Base-by-base conservation (phyloP, 2,888 invertebrate genomes). In the Mechanitis messenoides region DNA sequence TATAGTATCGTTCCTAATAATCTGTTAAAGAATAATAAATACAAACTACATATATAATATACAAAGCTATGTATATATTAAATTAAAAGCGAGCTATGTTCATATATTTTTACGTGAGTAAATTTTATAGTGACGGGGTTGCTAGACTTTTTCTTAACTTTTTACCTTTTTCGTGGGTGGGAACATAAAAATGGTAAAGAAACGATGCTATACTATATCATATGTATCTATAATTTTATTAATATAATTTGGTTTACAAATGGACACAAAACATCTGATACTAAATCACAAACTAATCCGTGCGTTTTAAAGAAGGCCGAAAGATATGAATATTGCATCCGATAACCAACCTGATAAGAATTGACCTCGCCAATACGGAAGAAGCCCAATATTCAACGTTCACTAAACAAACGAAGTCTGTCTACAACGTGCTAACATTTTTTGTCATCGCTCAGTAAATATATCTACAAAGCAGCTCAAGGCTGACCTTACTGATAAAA, bases 401-500 rank as follows among this genome's bases (percentile, higher is more conserved):
- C 74, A 70, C 69, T 54, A 58, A 64, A 61, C 47, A 56, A 60
- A 62, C 53, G 50, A 38, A 53, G n/a, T 50, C 57, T 47, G 65
- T 60, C 65, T 62, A 61, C 62, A 64, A 68, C 66, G 66, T 65
- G 70, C 74, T 73, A 68, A 74, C 66, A 69, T 72, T 72, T 83
- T 83, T 87, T 75, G 80, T 78, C 74, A 69, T 70, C 82, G 72
- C 72, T 72, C 75, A 68, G 81, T 84, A 85, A 87, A 85, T 80
- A 87, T 81, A 80, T 76, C 84, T 76, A 69, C 78, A 76, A 81
- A 79, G 80, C 79, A 81, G 78, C 83, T 80, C 87, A 89, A 90
- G 89, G 90, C 77, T 87, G 82, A 80, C 87, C 85, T 87, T 81
- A 81, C 71, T 84, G 89, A 89, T 89, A 89, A 87, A 77, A 72